These are phyloP conservation scores for rabbit (Oryctolagus cuniculus) DNA, from an alignment of 2,113 vertebrate species.

Conservation along the genomic window DNA sequence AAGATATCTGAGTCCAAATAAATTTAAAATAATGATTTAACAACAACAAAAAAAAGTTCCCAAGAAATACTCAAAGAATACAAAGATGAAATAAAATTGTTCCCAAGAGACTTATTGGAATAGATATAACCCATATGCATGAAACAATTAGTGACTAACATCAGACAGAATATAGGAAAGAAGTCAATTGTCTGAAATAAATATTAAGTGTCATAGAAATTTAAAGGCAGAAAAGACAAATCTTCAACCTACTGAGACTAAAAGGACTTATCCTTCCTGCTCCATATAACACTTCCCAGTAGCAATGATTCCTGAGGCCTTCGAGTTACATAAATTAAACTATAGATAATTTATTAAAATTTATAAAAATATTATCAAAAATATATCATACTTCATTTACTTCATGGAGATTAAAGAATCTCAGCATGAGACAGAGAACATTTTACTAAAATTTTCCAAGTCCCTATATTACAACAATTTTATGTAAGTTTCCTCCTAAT, in stretches of 20 bases:
- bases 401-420: neutral
- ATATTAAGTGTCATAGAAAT: neutral
- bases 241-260: neutral
- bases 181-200: constrained; percentile 23
- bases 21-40: too few species aligned
- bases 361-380: neutral
- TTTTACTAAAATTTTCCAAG: neutral
- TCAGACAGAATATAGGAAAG: neutral
- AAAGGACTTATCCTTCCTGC: neutral
- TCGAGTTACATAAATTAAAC: neutral
- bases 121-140: constrained; percentile 21
- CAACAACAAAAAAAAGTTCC: too few species aligned
- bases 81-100: neutral
- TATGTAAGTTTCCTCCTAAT: neutral
- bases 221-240: neutral
- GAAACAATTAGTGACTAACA: constrained; percentile 19
- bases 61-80: neutral
- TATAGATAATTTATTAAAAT: neutral
- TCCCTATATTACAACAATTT: neutral
- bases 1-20: too few species aligned
- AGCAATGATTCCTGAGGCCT: neutral
- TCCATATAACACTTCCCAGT: neutral
- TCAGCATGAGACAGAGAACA: neutral
- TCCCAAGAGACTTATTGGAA: constrained; percentile 5
- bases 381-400: neutral